phyloP scores from a whole-genome alignment of 2,113 vertebrate species.

The Oncorhynchus mykiss region DNA sequence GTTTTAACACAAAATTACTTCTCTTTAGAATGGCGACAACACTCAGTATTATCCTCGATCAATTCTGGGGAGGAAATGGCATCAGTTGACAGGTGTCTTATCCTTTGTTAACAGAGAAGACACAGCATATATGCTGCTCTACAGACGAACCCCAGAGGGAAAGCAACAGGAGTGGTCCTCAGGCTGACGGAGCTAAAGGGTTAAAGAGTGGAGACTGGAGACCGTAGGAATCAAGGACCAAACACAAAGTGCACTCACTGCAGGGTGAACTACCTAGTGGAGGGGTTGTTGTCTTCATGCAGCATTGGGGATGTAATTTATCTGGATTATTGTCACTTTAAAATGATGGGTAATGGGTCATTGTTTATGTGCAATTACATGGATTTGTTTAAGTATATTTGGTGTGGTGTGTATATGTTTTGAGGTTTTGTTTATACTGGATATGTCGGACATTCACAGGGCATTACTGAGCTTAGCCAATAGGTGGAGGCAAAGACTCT shows the following conservation, averaged over 20 bases:
- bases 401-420: no score
- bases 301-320: no score
- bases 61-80: neutral
- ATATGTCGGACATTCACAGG: neutral
- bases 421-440: no score
- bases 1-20: neutral
- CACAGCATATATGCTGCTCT: constrained; percentile 73
- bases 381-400: neutral
- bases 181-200: constrained; percentile 27
- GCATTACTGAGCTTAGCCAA: constrained; percentile 12
- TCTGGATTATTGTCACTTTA: no score
- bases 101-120: constrained; percentile 1
- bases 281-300: no score
- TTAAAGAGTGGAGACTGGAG: no score
- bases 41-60: neutral
- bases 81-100: neutral
- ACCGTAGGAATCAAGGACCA: no score
- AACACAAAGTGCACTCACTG: no score
- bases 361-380: no score
- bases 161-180: constrained; percentile 4
- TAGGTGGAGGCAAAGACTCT: constrained; percentile 52
- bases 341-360: no score
- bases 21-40: no score
- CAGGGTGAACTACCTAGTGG: no score
- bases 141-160: constrained; percentile 42